Evolutionary conservation across 1,140 invertebrate genomes (phyloP).

Genomic region (Matsumurasca onukii): DNA sequence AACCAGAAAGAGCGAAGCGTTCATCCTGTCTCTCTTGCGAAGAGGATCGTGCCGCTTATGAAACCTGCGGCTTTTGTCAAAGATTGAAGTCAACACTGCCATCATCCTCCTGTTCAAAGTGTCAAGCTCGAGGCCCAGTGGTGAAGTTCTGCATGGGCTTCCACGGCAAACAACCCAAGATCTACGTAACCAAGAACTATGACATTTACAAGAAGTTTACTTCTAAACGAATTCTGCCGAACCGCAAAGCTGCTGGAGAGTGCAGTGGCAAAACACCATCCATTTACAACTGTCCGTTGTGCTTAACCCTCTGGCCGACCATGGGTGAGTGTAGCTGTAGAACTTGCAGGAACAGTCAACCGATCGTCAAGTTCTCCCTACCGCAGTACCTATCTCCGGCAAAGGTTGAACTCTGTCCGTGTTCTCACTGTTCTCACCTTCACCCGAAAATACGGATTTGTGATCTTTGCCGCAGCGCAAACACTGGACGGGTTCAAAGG

Average conservation of each 20-base stretch:
- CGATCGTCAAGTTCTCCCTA: not conserved
- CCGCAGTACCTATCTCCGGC: not conserved
- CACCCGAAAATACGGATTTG: not conserved
- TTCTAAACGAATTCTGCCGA: not conserved
- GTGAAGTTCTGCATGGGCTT: not conserved
- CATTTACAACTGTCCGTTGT: not conserved
- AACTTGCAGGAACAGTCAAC: not conserved
- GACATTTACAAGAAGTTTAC: not conserved
- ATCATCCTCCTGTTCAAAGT: not conserved
- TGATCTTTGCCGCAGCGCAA: not conserved
- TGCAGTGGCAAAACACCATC: not conserved
- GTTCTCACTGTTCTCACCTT: not conserved
- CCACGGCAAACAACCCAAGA: not conserved
- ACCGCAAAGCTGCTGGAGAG: not conserved
- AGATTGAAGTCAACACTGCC: not conserved
- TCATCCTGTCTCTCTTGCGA: not conserved
- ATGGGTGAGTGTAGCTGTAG: not conserved
- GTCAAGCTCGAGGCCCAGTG: not conserved
- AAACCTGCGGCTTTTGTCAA: not conserved
- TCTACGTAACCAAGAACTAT: not conserved
- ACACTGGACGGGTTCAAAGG: not conserved
- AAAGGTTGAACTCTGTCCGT: not conserved
- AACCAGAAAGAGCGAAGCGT: no score
- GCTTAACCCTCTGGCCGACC: not conserved
- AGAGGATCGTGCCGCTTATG: not conserved